These are phyloP conservation scores for Calliopum simillimum DNA, from an alignment of 2,888 invertebrate genomes.

Conservation along the genomic window DNA sequence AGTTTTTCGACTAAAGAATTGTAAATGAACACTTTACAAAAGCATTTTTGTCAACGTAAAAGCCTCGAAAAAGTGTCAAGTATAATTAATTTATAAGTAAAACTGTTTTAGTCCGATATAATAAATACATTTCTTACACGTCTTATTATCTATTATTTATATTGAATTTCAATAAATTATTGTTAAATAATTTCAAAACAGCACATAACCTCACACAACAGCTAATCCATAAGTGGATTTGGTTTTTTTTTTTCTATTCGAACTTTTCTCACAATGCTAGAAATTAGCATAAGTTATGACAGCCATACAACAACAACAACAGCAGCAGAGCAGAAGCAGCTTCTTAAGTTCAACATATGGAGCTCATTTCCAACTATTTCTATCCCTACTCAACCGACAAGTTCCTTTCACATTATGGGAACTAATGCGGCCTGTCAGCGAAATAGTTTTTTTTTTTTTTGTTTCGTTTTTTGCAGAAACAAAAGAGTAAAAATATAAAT, in stretches of 20 bases:
- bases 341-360: conserved; percentile 31
- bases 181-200: no score
- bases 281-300: conserved; percentile 24
- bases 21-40: no score
- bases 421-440: conserved; percentile 17
- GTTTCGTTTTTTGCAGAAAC: background rate
- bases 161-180: no score
- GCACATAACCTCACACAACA: background rate
- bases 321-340: conserved; percentile 19
- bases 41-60: no score
- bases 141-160: no score
- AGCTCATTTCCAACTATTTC: conserved; percentile 21
- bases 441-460: conserved; percentile 7
- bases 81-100: no score
- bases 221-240: background rate
- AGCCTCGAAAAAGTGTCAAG: no score
- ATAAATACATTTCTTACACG: no score
- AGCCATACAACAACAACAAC: conserved; percentile 1
- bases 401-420: conserved; percentile 24
- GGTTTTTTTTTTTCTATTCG: background rate
- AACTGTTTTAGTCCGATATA: no score
- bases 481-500: conserved; percentile 14
- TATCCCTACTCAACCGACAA: background rate
- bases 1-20: no score
- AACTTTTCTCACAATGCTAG: conserved; percentile 16